phyloP scores from a whole-genome alignment of 1,140 invertebrate species.

The Gonioctena quinquepunctata region DNA sequence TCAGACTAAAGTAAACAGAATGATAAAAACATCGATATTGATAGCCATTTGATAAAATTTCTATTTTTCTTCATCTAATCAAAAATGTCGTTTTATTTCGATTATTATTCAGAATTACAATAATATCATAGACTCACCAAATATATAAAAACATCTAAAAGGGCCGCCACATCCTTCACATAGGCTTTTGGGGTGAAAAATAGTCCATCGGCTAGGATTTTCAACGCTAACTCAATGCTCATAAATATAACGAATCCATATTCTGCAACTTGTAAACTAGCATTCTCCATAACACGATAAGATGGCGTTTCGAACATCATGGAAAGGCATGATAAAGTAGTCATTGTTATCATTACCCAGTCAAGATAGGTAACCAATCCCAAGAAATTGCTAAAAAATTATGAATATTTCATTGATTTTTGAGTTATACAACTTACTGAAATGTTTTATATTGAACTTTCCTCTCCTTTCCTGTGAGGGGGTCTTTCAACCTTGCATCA shows the following conservation, averaged over 20 bases:
- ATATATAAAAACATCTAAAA: constrained; percentile 97
- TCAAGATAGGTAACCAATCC: constrained; percentile 98
- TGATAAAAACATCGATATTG: too few species aligned
- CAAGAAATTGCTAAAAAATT: constrained; percentile 83
- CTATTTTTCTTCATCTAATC: too few species aligned
- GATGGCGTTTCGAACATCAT: constrained; percentile 99
- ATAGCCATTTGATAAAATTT: too few species aligned
- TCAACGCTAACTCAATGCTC: constrained; percentile 94
- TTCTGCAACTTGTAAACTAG: constrained; percentile 89
- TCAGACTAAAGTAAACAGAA: too few species aligned
- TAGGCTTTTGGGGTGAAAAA: constrained; percentile 99
- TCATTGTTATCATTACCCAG: constrained; percentile 99
- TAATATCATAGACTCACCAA: constrained; percentile 68
- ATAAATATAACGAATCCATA: constrained; percentile 98
- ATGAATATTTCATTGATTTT: neutral
- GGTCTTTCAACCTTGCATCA: constrained; percentile 88
- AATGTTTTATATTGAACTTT: constrained; percentile 97
- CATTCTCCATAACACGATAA: constrained; percentile 84
- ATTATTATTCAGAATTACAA: too few species aligned
- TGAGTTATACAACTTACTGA: constrained; percentile 73
- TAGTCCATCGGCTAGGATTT: constrained; percentile 96
- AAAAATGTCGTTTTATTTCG: too few species aligned
- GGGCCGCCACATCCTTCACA: constrained; percentile 94
- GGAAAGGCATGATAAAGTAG: constrained; percentile 94
- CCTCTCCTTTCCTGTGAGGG: constrained; percentile 92